Evolutionary conservation across 2,888 invertebrate genomes (phyloP).

Genomic region (Bursaphelenchus okinawaensis): DNA sequence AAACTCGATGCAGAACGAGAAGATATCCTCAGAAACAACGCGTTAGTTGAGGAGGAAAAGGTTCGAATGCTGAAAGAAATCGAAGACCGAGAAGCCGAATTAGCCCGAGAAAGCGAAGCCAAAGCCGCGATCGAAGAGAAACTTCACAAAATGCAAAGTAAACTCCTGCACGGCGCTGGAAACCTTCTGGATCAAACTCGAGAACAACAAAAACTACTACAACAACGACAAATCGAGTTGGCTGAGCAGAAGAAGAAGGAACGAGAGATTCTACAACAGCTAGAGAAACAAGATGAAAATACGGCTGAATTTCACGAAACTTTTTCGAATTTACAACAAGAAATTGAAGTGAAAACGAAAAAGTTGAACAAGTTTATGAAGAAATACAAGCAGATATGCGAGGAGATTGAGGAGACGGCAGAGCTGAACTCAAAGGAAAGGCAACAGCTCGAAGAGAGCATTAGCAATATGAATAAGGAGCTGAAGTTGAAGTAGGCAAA

Average conservation of each 20-base stretch:
- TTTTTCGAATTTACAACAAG: slow-evolving; percentile 84
- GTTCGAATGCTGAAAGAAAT: slow-evolving; percentile 64
- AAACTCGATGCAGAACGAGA: slow-evolving; percentile 61
- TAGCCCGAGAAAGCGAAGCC: slow-evolving; percentile 58
- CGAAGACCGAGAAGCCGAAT: slow-evolving; percentile 64
- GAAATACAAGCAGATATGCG: slow-evolving; percentile 70
- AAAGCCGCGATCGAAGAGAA: slow-evolving; percentile 38
- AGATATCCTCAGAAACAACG: slow-evolving; percentile 59
- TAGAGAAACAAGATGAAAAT: slow-evolving; percentile 88
- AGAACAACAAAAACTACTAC: slow-evolving; percentile 82
- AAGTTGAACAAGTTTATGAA: slow-evolving; percentile 81
- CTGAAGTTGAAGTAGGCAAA: slow-evolving; percentile 77
- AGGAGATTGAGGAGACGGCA: slow-evolving; percentile 74
- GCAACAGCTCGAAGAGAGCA: slow-evolving; percentile 81
- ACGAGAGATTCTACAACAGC: slow-evolving; percentile 84
- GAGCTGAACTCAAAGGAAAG: slow-evolving; percentile 85
- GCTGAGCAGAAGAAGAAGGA: slow-evolving; percentile 76
- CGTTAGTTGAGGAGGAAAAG: slow-evolving; percentile 61
- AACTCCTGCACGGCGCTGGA: slow-evolving; percentile 73
- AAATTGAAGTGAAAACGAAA: slow-evolving; percentile 90
- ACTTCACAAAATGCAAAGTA: slow-evolving; percentile 74
- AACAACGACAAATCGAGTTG: slow-evolving; percentile 78
- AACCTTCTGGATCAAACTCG: slow-evolving; percentile 91
- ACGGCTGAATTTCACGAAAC: slow-evolving; percentile 83
- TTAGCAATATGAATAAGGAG: slow-evolving; percentile 81